A percentile compares a stretch with the other conserved stretches of the same genome.
These are phyloP conservation scores for Umimayanthus kanabou DNA, from an alignment of 92 coral and sea anemone species.

Conservation along the genomic window DNA sequence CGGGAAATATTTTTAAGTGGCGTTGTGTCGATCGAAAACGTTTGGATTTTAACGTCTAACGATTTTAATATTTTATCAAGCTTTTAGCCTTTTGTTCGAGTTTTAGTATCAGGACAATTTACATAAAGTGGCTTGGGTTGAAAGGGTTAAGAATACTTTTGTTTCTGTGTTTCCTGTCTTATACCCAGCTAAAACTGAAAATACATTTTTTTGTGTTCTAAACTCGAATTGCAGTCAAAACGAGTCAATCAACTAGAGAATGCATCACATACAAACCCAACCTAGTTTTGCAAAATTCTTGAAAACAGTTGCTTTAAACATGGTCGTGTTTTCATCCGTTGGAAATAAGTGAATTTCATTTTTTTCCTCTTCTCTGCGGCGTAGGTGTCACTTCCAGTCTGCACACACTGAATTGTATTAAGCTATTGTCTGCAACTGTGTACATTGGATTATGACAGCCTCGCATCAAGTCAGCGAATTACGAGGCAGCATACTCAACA, in stretches of 20 bases:
- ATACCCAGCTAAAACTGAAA: too few species aligned
- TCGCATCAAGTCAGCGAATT: neutral
- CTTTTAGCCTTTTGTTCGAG: too few species aligned
- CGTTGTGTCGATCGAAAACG: too few species aligned
- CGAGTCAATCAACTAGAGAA: neutral
- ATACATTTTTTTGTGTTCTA: neutral
- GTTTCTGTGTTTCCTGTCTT: neutral
- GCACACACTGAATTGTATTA: too few species aligned
- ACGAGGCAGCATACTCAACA: neutral
- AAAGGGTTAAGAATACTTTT: too few species aligned
- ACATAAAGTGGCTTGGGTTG: too few species aligned
- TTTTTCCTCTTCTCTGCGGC: neutral
- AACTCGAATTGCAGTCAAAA: too few species aligned
- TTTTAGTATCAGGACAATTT: too few species aligned
- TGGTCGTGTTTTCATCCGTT: neutral
- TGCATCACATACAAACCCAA: neutral
- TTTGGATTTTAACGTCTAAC: too few species aligned
- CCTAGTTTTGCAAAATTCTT: neutral
- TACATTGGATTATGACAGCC: conserved; percentile 9
- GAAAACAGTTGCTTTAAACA: neutral
- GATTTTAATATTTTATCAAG: too few species aligned
- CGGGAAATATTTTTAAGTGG: too few species aligned
- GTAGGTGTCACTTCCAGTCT: neutral
- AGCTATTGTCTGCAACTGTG: neutral
- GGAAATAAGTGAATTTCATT: neutral